These are phyloP conservation scores for Burhinus oedicnemus DNA, from an alignment of 2,113 vertebrate genomes.

Conservation along the genomic window DNA sequence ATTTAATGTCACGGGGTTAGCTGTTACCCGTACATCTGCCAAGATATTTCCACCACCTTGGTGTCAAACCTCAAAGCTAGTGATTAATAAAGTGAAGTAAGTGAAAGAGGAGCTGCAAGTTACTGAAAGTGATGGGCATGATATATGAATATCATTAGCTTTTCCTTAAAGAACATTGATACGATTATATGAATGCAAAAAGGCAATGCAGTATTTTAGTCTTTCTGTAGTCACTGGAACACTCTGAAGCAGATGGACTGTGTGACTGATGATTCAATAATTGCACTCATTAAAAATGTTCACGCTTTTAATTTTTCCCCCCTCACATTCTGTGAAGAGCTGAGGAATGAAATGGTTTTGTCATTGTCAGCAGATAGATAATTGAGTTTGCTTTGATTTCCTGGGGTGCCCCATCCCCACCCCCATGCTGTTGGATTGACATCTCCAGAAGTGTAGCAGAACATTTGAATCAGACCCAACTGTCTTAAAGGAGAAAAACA, in stretches of 20 bases:
- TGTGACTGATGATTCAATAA: slow-evolving; percentile 83
- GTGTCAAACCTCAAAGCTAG: slow-evolving; percentile 57
- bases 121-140: slow-evolving; percentile 39
- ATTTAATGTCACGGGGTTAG: slow-evolving; percentile 22
- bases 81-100: slow-evolving; percentile 59
- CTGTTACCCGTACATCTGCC: slow-evolving; percentile 17
- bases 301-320: slow-evolving; percentile 76
- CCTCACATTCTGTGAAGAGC: slow-evolving; percentile 70
- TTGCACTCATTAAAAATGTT: slow-evolving; percentile 82
- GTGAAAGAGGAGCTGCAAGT: slow-evolving; percentile 33
- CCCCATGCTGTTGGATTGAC: slow-evolving; percentile 55
- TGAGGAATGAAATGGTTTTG: slow-evolving; percentile 75
- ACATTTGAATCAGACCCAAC: slow-evolving; percentile 36
- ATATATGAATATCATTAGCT: slow-evolving; percentile 66
- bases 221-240: slow-evolving; percentile 66
- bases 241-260: slow-evolving; percentile 77
- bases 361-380: slow-evolving; percentile 77
- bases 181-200: slow-evolving; percentile 67
- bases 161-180: slow-evolving; percentile 71
- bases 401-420: slow-evolving; percentile 53
- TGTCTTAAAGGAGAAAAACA: slow-evolving; percentile 47
- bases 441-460: slow-evolving; percentile 51
- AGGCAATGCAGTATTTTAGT: slow-evolving; percentile 67
- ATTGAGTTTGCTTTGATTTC: slow-evolving; percentile 78
- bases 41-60: slow-evolving; percentile 43